A percentile compares a stretch with the other conserved stretches of the same genome.
These are phyloP conservation scores for Lytechinus pictus DNA, from an alignment of 35 echinoderm and acorn worm species.

Conservation along the genomic window DNA sequence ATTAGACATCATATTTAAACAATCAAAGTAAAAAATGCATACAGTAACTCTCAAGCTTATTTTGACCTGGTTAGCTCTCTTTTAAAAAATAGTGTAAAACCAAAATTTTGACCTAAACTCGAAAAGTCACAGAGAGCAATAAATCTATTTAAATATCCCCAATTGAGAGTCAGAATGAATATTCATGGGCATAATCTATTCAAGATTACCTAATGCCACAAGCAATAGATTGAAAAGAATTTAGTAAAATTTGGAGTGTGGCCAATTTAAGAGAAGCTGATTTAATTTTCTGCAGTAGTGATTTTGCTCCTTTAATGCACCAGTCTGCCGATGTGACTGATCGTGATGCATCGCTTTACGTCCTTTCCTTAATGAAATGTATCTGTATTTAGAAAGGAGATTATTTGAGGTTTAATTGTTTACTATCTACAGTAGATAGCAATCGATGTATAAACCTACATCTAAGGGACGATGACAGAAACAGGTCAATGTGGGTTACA, in stretches of 20 bases:
- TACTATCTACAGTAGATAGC: background rate
- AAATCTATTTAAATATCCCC: no score
- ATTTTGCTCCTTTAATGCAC: background rate
- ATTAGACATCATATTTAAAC: no score
- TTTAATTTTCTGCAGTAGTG: background rate
- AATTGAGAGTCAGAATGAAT: background rate
- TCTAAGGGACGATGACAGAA: background rate
- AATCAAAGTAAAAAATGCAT: no score
- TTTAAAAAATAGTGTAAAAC: no score
- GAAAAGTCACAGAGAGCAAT: no score
- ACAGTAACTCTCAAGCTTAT: no score
- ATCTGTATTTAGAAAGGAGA: background rate
- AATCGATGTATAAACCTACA: background rate
- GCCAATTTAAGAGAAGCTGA: background rate
- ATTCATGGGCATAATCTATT: background rate
- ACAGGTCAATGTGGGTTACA: background rate
- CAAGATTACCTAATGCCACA: background rate
- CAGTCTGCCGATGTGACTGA: background rate
- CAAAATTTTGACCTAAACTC: no score
- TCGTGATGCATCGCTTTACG: background rate
- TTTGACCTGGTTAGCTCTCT: no score
- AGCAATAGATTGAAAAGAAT: background rate
- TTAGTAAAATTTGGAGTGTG: background rate
- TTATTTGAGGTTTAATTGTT: background rate
- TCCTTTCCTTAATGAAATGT: background rate